Percentiles rank a stretch among this genome's conserved stretches.
phyloP scores from a whole-genome alignment of 2,888 invertebrate species.

The Leptarthrus brevirostris region DNA sequence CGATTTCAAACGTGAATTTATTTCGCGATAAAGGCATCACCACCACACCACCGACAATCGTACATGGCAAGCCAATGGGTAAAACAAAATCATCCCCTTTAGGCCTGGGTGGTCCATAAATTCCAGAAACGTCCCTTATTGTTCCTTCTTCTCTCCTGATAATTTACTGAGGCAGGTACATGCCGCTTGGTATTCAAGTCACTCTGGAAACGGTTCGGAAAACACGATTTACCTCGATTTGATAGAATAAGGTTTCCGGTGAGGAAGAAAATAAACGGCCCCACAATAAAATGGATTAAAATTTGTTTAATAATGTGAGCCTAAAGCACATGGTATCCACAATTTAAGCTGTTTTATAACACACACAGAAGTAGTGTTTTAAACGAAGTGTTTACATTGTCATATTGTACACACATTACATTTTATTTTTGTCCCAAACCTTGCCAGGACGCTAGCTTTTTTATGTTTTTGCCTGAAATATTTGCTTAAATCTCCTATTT shows the following conservation, averaged over 20 bases:
- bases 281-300: too few species aligned
- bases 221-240: constrained; percentile 38
- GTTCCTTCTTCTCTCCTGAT: constrained; percentile 29
- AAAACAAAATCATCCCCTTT: constrained; percentile 35
- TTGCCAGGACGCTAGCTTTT: too few species aligned
- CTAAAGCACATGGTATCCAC: too few species aligned
- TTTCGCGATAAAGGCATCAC: constrained; percentile 35
- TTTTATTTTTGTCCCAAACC: too few species aligned
- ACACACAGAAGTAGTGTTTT: too few species aligned
- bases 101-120: constrained; percentile 18
- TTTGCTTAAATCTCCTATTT: too few species aligned
- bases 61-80: constrained; percentile 29
- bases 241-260: constrained; percentile 1
- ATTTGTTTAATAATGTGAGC: too few species aligned
- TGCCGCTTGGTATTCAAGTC: constrained; percentile 40
- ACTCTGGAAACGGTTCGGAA: constrained; percentile 22
- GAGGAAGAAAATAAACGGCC: not conserved
- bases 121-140: constrained; percentile 37
- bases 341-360: too few species aligned
- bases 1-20: constrained; percentile 34
- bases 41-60: constrained; percentile 5
- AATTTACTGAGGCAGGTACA: constrained; percentile 44
- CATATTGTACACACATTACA: too few species aligned
- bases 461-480: too few species aligned
- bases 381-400: too few species aligned